Base-by-base conservation (phyloP, 2,888 invertebrate species). In the Coecobrya sp. region DNA sequence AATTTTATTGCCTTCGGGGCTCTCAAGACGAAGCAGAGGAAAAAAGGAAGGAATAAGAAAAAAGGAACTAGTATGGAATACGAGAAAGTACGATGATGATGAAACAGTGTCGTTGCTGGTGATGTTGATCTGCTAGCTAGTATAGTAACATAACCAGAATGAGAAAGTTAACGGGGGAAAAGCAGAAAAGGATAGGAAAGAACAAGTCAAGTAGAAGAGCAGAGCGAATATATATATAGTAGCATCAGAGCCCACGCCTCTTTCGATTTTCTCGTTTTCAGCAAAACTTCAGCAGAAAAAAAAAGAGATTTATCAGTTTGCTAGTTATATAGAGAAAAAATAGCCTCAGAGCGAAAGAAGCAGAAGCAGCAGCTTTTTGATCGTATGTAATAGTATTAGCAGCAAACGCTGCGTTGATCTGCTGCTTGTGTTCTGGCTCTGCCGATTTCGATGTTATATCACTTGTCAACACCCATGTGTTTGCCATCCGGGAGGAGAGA, bases 391-490 rank as follows among this genome's bases (percentile, higher is more conserved):
- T 68, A 68, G 65, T 16, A 68, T 68, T 68, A 68, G 65, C 30
- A 11, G 76, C 4, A 68, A 68, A 68, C 65, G 30, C 27, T 30
- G n/a, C 55, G 16, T 27, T 81, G 59, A 59, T 55, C 27, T 30
- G 55, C 22, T 45, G 65, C 65, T 68, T 30, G 27, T 62, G 19
- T 30, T 27, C 30, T 30, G 30, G 22, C 25, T 16, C 65, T 45
- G 22, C 73, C 73, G 73, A 76, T 81, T 49, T 84, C 73, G 73
- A 76, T 81, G 70, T 84, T 84, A 90, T 85, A 90, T 90, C 62
- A 93, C 82, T 91, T 93, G 94, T 94, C 94, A 94, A 92, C 94
- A 94, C 89, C 92, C 94, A 94, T 94, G 93, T 94, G 94, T 91
- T 91, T 88, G 89, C 91, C 93, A 93, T 93, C 92, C 93, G 93